Evolutionary conservation across 2,113 vertebrate genomes (phyloP).

Genomic region (Lepisosteus osseus): DNA sequence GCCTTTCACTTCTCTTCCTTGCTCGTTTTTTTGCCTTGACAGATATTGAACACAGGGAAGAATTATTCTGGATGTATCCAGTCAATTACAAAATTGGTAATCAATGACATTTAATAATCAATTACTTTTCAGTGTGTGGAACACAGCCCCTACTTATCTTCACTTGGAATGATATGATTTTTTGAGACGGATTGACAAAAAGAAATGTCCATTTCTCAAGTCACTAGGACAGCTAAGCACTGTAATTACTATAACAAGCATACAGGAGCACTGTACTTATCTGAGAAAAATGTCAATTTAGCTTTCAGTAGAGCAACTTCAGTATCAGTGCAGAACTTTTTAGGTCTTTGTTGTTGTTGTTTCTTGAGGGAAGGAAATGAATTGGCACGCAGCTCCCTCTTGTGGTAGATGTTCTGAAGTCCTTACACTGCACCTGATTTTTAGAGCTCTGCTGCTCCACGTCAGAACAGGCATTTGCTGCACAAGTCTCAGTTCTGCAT

Average conservation of each 20-base stretch:
- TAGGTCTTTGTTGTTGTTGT: conserved; percentile 1
- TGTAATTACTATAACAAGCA: conserved; percentile 57
- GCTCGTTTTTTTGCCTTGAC: background rate
- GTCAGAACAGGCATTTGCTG: too few relatives aligned
- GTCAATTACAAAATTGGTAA: conserved; percentile 42
- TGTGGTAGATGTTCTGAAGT: conserved; percentile 65
- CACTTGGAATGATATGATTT: conserved; percentile 39
- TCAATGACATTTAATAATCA: conserved; percentile 50
- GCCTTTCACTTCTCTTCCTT: conserved; percentile 6
- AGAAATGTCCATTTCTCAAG: conserved; percentile 52
- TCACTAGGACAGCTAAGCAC: conserved; percentile 49
- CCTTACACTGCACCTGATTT: too few relatives aligned
- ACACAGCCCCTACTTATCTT: conserved; percentile 42
- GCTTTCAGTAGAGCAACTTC: conserved; percentile 46
- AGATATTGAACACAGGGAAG: conserved; percentile 28
- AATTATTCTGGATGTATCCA: conserved; percentile 41
- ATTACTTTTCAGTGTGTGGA: conserved; percentile 45
- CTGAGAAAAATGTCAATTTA: conserved; percentile 50
- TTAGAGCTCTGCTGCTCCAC: too few relatives aligned
- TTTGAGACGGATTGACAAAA: conserved; percentile 48
- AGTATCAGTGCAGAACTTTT: conserved; percentile 47
- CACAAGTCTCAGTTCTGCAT: conserved; percentile 30
- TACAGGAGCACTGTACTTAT: conserved; percentile 49
- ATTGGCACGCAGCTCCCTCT: conserved; percentile 96
- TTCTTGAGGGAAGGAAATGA: conserved; percentile 55